phyloP scores from a whole-genome alignment of 2,113 vertebrate species.

The Nothoprocta pentlandii region DNA sequence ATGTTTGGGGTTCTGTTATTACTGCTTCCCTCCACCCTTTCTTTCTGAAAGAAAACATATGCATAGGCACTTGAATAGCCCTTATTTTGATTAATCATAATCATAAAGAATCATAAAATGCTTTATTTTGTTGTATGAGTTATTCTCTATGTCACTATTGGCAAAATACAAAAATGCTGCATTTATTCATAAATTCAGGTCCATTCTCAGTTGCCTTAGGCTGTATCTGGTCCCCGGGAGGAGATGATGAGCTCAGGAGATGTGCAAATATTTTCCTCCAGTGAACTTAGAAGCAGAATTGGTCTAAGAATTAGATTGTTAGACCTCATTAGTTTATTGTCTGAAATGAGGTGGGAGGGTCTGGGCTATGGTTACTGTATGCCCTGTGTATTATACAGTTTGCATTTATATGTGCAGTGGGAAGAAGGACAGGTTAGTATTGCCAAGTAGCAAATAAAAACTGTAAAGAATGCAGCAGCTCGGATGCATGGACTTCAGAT shows the following conservation, averaged over 20 bases:
- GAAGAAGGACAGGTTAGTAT: neutral
- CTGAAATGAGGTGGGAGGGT: neutral
- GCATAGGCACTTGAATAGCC: neutral
- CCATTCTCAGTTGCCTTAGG: neutral
- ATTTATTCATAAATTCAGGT: neutral
- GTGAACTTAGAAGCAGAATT: neutral
- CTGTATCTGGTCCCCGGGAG: neutral
- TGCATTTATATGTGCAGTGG: fast-evolving
- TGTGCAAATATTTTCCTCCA: neutral
- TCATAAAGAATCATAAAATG: neutral
- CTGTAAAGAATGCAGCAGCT: neutral
- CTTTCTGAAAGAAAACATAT: neutral
- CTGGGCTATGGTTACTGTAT: neutral
- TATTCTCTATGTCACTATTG: neutral
- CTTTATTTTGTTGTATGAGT: neutral
- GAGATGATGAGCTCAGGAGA: neutral
- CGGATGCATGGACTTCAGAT: neutral
- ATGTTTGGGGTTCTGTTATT: neutral
- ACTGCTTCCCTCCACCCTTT: fast-evolving
- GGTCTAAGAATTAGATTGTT: neutral
- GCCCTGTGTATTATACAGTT: fast-evolving
- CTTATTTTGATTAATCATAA: too few species aligned
- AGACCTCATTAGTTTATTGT: neutral
- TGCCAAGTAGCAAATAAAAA: neutral
- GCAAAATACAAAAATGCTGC: neutral